Evolutionary conservation across 1,140 invertebrate species (phyloP).

Genomic region (Penaeus chinensis): DNA sequence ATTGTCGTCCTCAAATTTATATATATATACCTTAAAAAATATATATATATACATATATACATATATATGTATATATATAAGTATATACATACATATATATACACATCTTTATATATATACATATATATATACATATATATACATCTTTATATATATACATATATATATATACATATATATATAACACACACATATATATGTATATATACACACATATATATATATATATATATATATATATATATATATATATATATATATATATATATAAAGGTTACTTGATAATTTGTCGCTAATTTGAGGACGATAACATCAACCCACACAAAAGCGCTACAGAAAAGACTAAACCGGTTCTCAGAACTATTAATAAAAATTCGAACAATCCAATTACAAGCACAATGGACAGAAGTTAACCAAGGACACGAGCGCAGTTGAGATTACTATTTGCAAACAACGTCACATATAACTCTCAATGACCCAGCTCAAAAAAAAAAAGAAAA

Average conservation of each 20-base stretch:
- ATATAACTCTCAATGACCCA: too few species aligned
- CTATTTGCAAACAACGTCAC: too few species aligned
- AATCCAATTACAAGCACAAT: too few species aligned
- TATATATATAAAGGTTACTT: not conserved
- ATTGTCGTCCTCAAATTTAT: not conserved
- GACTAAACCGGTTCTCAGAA: too few species aligned
- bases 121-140: not conserved
- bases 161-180: not conserved
- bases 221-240: conserved; percentile 26
- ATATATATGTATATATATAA: conserved; percentile 20
- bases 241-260: conserved; percentile 17
- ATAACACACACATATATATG: conserved; percentile 8
- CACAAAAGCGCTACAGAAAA: too few species aligned
- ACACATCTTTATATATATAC: too few species aligned
- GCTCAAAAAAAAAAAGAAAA: too few species aligned
- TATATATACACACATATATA: conserved; percentile 2
- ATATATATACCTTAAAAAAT: not conserved
- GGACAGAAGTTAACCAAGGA: too few species aligned
- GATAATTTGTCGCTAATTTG: not conserved
- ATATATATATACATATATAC: conserved; percentile 22
- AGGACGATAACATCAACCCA: too few species aligned
- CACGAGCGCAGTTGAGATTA: too few species aligned
- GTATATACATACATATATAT: not conserved
- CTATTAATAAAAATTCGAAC: too few species aligned
- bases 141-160: not conserved